These are phyloP conservation scores for Amphiprion percula DNA, from an alignment of 2,113 vertebrate genomes.

Conservation along the genomic window DNA sequence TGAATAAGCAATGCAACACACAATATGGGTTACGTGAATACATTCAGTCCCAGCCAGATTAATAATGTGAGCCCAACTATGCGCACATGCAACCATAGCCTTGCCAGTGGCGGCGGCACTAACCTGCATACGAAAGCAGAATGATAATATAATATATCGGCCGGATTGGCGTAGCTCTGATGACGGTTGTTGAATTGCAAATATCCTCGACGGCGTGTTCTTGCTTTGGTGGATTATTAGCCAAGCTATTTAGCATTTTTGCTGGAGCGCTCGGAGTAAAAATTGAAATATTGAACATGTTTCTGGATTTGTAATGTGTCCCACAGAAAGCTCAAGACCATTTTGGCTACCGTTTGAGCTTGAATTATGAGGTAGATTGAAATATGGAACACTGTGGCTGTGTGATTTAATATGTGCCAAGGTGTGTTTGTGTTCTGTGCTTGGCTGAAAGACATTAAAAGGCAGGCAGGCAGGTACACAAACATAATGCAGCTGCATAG, in stretches of 20 bases:
- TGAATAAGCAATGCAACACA: slow-evolving; percentile 33
- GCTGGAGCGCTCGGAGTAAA: slow-evolving; percentile 26
- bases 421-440: slow-evolving; percentile 13
- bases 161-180: slow-evolving; percentile 61
- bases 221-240: slow-evolving; percentile 64
- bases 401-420: slow-evolving; percentile 24
- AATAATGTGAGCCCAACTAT: slow-evolving; percentile 52
- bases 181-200: slow-evolving; percentile 73
- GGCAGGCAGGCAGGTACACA: slow-evolving; percentile 60
- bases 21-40: slow-evolving; percentile 35
- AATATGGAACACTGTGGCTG: slow-evolving; percentile 2
- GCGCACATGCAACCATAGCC: slow-evolving; percentile 40
- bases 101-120: slow-evolving; percentile 48
- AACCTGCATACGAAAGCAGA: slow-evolving; percentile 55
- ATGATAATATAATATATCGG: slow-evolving; percentile 64
- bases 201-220: slow-evolving; percentile 51
- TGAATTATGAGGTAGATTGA: slow-evolving; percentile 22
- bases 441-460: slow-evolving; percentile 23
- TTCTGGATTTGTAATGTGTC: neutral
- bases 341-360: slow-evolving; percentile 12
- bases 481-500: slow-evolving; percentile 48
- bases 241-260: slow-evolving; percentile 60
- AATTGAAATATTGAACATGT: slow-evolving; percentile 14
- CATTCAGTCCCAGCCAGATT: slow-evolving; percentile 40
- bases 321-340: neutral